Evolutionary conservation across 2,113 vertebrate genomes (phyloP).

Genomic region (Psittacula cyanocephala): DNA sequence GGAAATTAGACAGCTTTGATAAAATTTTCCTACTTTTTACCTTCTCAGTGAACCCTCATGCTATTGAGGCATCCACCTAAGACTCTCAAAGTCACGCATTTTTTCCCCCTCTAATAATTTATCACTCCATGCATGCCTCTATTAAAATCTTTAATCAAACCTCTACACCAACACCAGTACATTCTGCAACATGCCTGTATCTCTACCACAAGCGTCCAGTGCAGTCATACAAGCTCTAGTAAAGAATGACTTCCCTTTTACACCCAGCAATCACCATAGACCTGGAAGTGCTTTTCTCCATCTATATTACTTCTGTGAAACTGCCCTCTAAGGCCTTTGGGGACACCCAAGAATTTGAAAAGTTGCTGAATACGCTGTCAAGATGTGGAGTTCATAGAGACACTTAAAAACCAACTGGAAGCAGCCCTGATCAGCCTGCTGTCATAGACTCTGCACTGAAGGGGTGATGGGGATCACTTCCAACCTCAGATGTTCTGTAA

Average conservation of each 20-base stretch:
- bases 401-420: not conserved
- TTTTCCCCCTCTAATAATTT: not conserved
- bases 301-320: not conserved
- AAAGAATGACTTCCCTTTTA: not conserved
- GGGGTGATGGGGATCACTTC: fast-evolving
- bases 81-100: not conserved
- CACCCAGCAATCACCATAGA: not conserved
- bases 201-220: not conserved
- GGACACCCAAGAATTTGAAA: not conserved
- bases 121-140: not conserved
- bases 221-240: not conserved
- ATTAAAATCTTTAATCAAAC: not conserved
- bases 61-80: not conserved
- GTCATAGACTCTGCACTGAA: not conserved
- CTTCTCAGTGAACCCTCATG: not conserved
- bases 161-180: not conserved
- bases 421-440: not conserved
- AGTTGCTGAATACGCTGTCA: not conserved
- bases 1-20: not conserved
- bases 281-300: not conserved
- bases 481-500: not conserved
- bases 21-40: not conserved
- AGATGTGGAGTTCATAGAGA: not conserved
- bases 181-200: not conserved
- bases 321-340: not conserved